Evolutionary conservation across 2,113 vertebrate species (phyloP).

Genomic region (Trinectes maculatus): DNA sequence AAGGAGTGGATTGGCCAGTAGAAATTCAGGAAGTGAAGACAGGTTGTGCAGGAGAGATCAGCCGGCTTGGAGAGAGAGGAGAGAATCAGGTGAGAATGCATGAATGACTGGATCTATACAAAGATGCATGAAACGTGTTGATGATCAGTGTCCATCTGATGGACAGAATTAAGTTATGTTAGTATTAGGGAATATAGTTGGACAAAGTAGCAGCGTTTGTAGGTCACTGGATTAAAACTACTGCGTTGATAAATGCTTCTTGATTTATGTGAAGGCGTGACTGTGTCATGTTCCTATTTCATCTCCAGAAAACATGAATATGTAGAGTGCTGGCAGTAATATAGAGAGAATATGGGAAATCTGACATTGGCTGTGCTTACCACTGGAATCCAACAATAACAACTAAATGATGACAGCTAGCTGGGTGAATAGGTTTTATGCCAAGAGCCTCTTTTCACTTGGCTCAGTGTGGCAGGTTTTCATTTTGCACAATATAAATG

Average conservation of each 20-base stretch:
- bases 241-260: not conserved
- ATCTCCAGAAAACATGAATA: constrained; percentile 10
- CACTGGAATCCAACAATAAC: constrained; percentile 31
- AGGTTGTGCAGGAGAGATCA: constrained; percentile 84
- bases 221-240: constrained; percentile 11
- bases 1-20: constrained; percentile 44
- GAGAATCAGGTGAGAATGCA: constrained; percentile 86
- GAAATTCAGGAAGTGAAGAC: constrained; percentile 64
- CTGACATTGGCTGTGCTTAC: constrained; percentile 18
- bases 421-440: constrained; percentile 38
- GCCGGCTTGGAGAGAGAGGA: constrained; percentile 81
- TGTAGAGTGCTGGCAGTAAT: constrained; percentile 13
- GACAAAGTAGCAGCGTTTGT: not conserved
- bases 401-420: constrained; percentile 26
- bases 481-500: constrained; percentile 56
- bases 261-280: constrained; percentile 1
- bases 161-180: not conserved
- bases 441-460: constrained; percentile 35
- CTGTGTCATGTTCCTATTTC: constrained; percentile 11
- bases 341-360: constrained; percentile 24
- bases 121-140: not conserved
- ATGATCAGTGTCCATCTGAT: not conserved
- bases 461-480: constrained; percentile 47
- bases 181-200: not conserved
- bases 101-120: constrained; percentile 30